Percentiles rank a stretch among this genome's conserved stretches.
phyloP scores from a whole-genome alignment of 2,888 invertebrate species.

The Macaria notata region DNA sequence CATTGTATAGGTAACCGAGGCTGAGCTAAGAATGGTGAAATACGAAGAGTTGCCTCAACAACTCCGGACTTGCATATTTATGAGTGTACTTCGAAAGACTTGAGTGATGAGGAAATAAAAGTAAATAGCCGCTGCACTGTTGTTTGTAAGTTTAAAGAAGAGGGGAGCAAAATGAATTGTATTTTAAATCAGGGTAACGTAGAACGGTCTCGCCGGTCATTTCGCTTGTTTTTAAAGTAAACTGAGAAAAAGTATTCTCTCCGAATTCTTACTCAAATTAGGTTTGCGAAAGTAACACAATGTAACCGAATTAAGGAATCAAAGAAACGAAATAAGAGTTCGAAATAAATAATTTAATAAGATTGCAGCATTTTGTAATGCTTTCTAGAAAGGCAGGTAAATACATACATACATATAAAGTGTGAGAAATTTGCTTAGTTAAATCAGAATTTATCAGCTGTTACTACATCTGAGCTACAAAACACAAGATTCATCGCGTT shows the following conservation, averaged over 20 bases:
- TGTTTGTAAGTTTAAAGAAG: conserved; percentile 49
- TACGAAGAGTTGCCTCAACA: conserved; percentile 62
- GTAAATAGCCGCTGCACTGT: conserved; percentile 58
- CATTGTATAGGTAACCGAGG: conserved; percentile 64
- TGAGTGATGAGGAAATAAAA: conserved; percentile 72
- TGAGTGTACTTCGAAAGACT: conserved; percentile 71
- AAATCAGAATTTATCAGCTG: too few relatives aligned
- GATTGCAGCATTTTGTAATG: too few relatives aligned
- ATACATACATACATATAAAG: too few relatives aligned
- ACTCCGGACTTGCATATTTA: conserved; percentile 72
- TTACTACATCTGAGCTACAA: too few relatives aligned
- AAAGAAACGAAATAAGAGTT: too few relatives aligned
- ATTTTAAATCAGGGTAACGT: conserved; percentile 31
- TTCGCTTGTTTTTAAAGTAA: conserved; percentile 14
- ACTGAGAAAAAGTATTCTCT: neutral
- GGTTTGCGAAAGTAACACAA: too few relatives aligned
- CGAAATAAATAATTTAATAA: too few relatives aligned
- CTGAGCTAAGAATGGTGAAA: conserved; percentile 64
- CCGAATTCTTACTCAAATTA: too few relatives aligned
- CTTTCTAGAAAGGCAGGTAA: too few relatives aligned
- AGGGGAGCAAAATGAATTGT: conserved; percentile 43
- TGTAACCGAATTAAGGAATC: too few relatives aligned
- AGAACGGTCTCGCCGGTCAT: conserved; percentile 15
- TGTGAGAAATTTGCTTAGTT: too few relatives aligned
- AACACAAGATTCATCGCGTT: too few relatives aligned